phyloP scores from a whole-genome alignment of 2,888 invertebrate species.

The Nemotelus nigrinus region DNA sequence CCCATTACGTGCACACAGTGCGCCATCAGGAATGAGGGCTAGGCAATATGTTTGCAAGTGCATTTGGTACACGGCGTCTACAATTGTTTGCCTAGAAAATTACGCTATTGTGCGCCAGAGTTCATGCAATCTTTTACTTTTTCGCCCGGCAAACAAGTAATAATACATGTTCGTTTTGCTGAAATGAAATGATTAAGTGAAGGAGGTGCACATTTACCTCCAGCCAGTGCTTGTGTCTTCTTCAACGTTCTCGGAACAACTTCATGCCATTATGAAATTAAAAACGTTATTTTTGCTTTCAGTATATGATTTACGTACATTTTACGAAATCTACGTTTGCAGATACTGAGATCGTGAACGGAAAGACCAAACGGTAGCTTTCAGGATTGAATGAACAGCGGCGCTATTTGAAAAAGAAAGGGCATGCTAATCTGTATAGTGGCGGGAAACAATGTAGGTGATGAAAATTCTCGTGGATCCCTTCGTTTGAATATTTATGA shows the following conservation, averaged over 20 bases:
- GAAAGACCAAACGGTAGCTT: no score
- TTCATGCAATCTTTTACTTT: conserved; percentile 2
- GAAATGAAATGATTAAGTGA: conserved; percentile 19
- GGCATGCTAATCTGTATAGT: no score
- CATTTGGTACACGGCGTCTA: neutral
- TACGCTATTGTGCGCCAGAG: neutral
- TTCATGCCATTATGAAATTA: conserved; percentile 40
- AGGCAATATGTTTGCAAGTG: neutral
- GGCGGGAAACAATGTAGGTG: no score
- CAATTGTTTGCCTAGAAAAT: neutral
- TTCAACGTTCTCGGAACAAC: neutral
- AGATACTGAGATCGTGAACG: no score
- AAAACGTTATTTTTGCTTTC: conserved; percentile 33
- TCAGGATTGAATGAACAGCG: no score
- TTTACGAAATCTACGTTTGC: neutral
- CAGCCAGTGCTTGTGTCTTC: neutral
- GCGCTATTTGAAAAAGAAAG: no score
- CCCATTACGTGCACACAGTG: neutral
- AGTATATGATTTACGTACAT: conserved; percentile 32
- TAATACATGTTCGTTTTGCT: neutral
- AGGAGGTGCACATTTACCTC: conserved; percentile 10
- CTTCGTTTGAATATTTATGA: no score
- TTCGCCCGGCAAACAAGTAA: neutral
- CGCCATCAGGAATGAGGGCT: neutral
- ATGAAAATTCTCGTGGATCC: no score